Conservation (phyloP, 2,797 vertebrate species). For the Chelon auratus region DNA sequence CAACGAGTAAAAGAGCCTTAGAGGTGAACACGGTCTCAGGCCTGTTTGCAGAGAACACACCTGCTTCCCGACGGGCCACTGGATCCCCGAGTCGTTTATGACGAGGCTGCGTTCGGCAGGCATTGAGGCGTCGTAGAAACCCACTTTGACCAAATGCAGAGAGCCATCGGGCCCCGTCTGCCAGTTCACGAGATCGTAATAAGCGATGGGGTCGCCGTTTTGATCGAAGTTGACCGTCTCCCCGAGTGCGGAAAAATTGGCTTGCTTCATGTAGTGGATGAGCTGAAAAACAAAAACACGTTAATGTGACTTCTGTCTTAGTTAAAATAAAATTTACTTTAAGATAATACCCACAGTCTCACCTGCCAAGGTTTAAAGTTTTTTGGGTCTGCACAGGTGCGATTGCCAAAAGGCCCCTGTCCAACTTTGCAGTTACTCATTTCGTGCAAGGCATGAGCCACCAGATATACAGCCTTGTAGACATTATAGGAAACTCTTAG, state of each 20-base stretch:
- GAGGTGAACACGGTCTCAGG: constrained; percentile 60
- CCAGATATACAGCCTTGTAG: constrained; percentile 82
- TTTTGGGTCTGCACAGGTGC: constrained; percentile 68
- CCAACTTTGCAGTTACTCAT: constrained; percentile 73
- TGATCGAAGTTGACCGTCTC: constrained; percentile 80
- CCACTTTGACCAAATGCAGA: constrained; percentile 77
- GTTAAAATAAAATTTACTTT: too few species aligned
- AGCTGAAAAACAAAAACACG: constrained; percentile 60
- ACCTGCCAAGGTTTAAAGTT: constrained; percentile 79
- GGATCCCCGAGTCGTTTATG: constrained; percentile 74
- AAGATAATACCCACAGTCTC: constrained; percentile 5
- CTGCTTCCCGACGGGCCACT: constrained; percentile 78
- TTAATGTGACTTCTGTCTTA: not conserved
- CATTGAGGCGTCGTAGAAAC: constrained; percentile 79
- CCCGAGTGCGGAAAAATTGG: constrained; percentile 75
- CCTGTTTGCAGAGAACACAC: constrained; percentile 70
- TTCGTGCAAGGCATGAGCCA: constrained; percentile 80
- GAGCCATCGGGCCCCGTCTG: constrained; percentile 72
- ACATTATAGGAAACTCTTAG: constrained; percentile 84
- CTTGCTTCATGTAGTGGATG: constrained; percentile 77
- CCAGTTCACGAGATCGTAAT: constrained; percentile 86
- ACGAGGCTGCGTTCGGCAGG: constrained; percentile 62
- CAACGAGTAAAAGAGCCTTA: constrained; percentile 56
- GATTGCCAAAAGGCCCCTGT: constrained; percentile 76
- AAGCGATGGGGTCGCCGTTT: constrained; percentile 83